phyloP scores from a whole-genome alignment of 2,797 vertebrate species.

The Phylloscopus collybita region DNA sequence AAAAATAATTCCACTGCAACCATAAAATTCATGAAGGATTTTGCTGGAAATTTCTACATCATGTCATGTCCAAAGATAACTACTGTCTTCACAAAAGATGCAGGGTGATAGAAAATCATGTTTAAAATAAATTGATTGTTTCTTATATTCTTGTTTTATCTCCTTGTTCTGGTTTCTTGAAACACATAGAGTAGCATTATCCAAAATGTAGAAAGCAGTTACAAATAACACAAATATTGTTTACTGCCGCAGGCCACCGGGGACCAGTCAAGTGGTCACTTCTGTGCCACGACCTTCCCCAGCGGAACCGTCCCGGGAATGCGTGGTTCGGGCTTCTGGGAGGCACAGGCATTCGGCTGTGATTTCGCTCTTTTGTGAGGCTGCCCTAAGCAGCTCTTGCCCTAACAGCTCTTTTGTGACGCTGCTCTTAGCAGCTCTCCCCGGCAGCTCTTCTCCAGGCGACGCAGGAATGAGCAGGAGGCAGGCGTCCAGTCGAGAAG shows the following conservation, averaged over 20 bases:
- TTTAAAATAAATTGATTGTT: background rate
- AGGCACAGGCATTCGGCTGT: too few species aligned
- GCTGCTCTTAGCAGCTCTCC: too few species aligned
- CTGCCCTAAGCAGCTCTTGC: too few species aligned
- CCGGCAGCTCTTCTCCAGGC: too few species aligned
- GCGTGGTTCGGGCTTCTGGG: too few species aligned
- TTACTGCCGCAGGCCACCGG: background rate
- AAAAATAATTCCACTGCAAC: background rate
- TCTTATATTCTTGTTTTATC: background rate
- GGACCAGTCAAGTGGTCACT: too few species aligned
- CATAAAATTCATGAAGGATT: background rate
- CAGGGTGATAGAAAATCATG: background rate
- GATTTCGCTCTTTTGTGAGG: too few species aligned
- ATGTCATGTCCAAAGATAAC: background rate
- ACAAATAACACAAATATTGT: background rate
- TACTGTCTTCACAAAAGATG: background rate
- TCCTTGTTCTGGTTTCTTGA: background rate
- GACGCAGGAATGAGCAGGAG: too few species aligned
- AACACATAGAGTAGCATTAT: background rate
- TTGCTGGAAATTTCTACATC: background rate
- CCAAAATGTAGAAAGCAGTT: background rate
- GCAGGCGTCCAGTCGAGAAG: too few species aligned
- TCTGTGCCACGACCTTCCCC: too few species aligned
- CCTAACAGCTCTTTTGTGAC: too few species aligned
- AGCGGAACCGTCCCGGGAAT: too few species aligned